These are phyloP conservation scores for Eulemur albifrons DNA, from an alignment of 2,797 vertebrate species.

Conservation along the genomic window DNA sequence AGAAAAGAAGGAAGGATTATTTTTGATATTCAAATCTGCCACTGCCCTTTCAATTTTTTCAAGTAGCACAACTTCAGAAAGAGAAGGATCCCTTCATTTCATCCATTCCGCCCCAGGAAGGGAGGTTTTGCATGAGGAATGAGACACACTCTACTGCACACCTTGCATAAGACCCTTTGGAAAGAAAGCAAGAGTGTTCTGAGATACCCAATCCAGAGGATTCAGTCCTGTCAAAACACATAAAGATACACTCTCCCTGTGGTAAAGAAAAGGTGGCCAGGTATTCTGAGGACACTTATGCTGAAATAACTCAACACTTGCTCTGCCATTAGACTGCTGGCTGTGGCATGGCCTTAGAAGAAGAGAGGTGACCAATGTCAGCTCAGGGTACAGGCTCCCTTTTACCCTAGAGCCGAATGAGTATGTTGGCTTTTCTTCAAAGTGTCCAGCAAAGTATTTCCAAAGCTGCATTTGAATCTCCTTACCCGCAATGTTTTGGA, in stretches of 20 bases:
- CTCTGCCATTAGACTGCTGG: not conserved
- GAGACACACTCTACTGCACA: not conserved
- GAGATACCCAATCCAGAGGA: not conserved
- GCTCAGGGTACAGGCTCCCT: not conserved
- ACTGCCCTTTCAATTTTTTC: not conserved
- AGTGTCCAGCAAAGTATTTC: constrained; percentile 66
- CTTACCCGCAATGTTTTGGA: constrained; percentile 44
- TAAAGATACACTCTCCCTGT: not conserved
- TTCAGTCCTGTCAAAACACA: not conserved
- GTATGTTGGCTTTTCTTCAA: constrained; percentile 68
- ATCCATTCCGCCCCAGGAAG: not conserved
- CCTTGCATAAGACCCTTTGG: not conserved
- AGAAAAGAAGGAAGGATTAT: not conserved
- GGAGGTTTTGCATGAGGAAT: not conserved
- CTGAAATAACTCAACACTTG: not conserved
- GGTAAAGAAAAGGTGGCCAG: not conserved
- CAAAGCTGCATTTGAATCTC: constrained; percentile 62
- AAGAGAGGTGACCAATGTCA: not conserved
- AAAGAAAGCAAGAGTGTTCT: not conserved
- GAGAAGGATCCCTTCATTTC: not conserved
- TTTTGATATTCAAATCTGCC: not conserved
- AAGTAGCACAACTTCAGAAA: constrained; percentile 1
- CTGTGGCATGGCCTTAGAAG: not conserved
- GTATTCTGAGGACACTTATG: not conserved
- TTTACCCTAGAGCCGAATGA: constrained; percentile 52